Conservation (phyloP, 2,797 vertebrate species). For the Hypotaenidia okinawae region DNA sequence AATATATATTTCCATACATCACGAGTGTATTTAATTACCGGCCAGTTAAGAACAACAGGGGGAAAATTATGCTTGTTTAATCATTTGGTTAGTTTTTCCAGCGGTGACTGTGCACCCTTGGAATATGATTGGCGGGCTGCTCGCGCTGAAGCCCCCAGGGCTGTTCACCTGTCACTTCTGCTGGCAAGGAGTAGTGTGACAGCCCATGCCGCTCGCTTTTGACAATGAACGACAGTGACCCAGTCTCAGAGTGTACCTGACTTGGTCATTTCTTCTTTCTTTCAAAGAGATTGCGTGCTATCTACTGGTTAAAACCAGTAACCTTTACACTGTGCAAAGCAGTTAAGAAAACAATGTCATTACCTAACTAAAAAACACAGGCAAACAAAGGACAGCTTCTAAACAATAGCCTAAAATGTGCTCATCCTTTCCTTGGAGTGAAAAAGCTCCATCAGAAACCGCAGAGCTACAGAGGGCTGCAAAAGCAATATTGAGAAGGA, state of each 20-base stretch:
- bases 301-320: background rate
- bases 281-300: background rate
- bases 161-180: conserved; percentile 58
- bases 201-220: background rate
- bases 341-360: background rate
- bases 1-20: conserved; percentile 1
- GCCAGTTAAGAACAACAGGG: background rate
- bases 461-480: background rate
- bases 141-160: background rate
- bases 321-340: rapidly evolving
- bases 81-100: background rate
- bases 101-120: background rate
- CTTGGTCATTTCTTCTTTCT: background rate
- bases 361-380: background rate
- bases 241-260: background rate
- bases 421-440: background rate
- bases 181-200: background rate
- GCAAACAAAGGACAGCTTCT: background rate
- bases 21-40: background rate
- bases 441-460: background rate
- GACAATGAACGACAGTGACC: conserved; percentile 7
- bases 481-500: background rate
- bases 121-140: conserved; percentile 17
- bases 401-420: background rate
- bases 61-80: conserved; percentile 24